These are phyloP conservation scores for Cataglyphis hispanica DNA, from an alignment of 1,140 invertebrate genomes.

Conservation along the genomic window DNA sequence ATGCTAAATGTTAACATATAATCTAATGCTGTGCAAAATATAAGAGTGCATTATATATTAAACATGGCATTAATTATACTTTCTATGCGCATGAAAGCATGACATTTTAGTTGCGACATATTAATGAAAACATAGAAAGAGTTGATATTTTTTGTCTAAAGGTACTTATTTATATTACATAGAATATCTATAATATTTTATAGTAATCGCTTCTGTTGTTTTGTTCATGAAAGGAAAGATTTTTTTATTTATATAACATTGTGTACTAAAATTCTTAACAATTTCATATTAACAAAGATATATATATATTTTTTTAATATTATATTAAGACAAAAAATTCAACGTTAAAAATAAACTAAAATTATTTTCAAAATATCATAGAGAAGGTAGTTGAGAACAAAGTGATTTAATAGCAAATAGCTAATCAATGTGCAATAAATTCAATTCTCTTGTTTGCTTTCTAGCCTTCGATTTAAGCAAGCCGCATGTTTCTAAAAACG, in stretches of 20 bases:
- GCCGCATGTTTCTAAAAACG: not conserved
- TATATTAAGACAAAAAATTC: not conserved
- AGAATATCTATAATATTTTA: not conserved
- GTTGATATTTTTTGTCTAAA: not conserved
- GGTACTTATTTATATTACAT: not conserved
- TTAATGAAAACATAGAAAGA: conserved; percentile 16
- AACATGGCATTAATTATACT: conserved; percentile 57
- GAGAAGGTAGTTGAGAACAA: not conserved
- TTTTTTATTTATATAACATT: not conserved
- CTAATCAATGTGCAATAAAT: not conserved
- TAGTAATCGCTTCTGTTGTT: not conserved
- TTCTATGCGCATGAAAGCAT: conserved; percentile 13
- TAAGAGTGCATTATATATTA: conserved; percentile 45
- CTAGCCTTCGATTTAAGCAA: not conserved
- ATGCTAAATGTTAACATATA: conserved; percentile 64
- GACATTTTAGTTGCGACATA: not conserved
- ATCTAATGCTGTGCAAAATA: conserved; percentile 40
- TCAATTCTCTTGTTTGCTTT: not conserved
- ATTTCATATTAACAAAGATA: not conserved
- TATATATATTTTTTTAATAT: not conserved
- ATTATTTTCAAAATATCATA: not conserved
- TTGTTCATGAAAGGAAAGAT: not conserved
- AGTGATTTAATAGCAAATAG: not conserved
- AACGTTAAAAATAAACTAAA: not conserved
- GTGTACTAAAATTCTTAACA: not conserved